Evolutionary conservation across 2,888 invertebrate genomes (phyloP), one percentile per base, ranked within the genome.

Genomic region (Aporophyla nigra): DNA sequence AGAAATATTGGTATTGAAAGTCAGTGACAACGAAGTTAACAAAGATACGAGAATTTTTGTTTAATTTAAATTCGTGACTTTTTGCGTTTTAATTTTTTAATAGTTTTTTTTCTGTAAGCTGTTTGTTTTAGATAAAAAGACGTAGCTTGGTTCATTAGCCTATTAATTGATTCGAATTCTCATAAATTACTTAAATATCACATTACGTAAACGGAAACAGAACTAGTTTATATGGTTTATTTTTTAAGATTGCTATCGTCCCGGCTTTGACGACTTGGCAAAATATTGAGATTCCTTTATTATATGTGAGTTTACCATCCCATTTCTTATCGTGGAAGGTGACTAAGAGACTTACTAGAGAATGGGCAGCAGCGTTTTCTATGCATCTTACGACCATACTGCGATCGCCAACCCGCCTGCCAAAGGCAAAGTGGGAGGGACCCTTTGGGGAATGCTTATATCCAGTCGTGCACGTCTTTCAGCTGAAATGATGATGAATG

Each of bases 101-200:
- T 19, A 33, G 12, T 9, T 71, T 21, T 33, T 9, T 0, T 9
- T 7, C n/a, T 0, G 10, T 4, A 1, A 27, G 43, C 27, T 53
- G 40, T 46, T 21, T 51, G 27, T 74, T 74, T 53, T 16, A 3
- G 4, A 40, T 12, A 49, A 19, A 33, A n/a, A n/a, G 5, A 14
- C n/a, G 19, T 24, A 6, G 1, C 19, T 49, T 51, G 19, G 83
- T 71, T 82, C 68, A 71, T 65, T 82, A 65, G 1, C 53, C 49
- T 67, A 19, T 49, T 67, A 68, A 80, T 40, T 27, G 27, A 54
- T 56, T 59, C 19, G 6, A 14, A n/a, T 27, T 21, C 14, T 74
- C 2, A 24, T 74, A n/a, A 27, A 54, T 58, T 69, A 68, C 2
- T 24, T 24, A 40, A 69, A 58, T 53, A 27, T 14, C 56, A 73